These are phyloP conservation scores for Perca flavescens DNA, from an alignment of 2,113 vertebrate species.

Conservation along the genomic window DNA sequence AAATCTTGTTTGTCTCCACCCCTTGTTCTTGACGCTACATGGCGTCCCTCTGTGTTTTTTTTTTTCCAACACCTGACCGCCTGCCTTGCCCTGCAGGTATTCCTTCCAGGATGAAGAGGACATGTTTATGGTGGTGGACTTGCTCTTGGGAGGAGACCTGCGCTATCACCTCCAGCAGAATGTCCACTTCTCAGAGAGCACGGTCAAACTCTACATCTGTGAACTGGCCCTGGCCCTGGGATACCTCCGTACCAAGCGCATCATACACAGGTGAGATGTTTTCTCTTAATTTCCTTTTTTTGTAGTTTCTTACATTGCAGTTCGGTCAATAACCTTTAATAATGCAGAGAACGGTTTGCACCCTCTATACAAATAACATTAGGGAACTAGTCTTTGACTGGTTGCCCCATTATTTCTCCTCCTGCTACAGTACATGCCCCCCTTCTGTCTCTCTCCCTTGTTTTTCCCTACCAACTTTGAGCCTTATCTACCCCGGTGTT, in stretches of 20 bases:
- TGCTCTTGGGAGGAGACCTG: constrained; percentile 95
- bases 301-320: background rate
- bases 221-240: constrained; percentile 93
- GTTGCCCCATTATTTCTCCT: background rate
- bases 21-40: rapidly evolving
- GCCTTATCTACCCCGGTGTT: background rate
- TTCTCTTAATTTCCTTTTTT: background rate
- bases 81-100: constrained; percentile 86
- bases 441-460: constrained; percentile 7
- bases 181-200: constrained; percentile 91
- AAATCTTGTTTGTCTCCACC: background rate
- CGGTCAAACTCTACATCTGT: constrained; percentile 94
- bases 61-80: no score
- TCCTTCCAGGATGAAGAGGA: constrained; percentile 99
- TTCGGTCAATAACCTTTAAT: background rate
- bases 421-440: background rate
- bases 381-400: background rate
- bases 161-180: constrained; percentile 98
- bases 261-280: constrained; percentile 93
- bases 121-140: constrained; percentile 99
- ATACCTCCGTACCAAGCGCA: constrained; percentile 91
- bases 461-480: background rate
- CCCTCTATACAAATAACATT: background rate
- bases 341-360: background rate
- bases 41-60: background rate